These are phyloP conservation scores for Cydia fagiglandana DNA, from an alignment of 1,140 invertebrate genomes.

Conservation along the genomic window DNA sequence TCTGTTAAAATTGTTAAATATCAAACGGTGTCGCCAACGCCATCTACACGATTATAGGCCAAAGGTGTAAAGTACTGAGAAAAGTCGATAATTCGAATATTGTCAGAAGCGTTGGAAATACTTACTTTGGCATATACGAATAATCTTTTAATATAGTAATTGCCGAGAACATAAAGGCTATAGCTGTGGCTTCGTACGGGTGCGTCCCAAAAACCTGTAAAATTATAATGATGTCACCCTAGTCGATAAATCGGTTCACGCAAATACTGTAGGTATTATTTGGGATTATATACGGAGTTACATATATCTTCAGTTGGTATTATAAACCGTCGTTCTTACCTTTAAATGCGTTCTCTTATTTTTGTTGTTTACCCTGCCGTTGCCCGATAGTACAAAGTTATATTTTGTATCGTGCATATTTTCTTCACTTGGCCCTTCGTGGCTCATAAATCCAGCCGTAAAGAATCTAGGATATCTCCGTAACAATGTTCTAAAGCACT, in stretches of 20 bases:
- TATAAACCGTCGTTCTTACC: slow-evolving; percentile 76
- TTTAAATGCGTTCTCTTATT: slow-evolving; percentile 1
- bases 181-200: slow-evolving; percentile 89
- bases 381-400: slow-evolving; percentile 84
- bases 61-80: no score
- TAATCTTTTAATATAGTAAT: slow-evolving; percentile 87
- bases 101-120: neutral
- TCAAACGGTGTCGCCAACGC: no score
- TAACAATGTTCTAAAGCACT: slow-evolving; percentile 62
- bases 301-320: no score
- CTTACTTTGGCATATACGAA: slow-evolving; percentile 83
- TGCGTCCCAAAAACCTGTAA: slow-evolving; percentile 82
- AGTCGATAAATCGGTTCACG: slow-evolving; percentile 12
- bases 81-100: neutral
- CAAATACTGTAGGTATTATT: slow-evolving; percentile 28
- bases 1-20: no score
- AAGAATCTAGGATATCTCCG: slow-evolving; percentile 87
- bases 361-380: slow-evolving; percentile 74
- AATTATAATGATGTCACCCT: neutral
- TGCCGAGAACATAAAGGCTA: slow-evolving; percentile 84
- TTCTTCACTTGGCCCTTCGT: slow-evolving; percentile 84
- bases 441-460: slow-evolving; percentile 84
- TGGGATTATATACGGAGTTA: no score
- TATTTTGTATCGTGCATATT: slow-evolving; percentile 82
- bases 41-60: no score